These are phyloP conservation scores for Carcharodon carcharias DNA, from an alignment of 2,797 vertebrate genomes.

Conservation along the genomic window DNA sequence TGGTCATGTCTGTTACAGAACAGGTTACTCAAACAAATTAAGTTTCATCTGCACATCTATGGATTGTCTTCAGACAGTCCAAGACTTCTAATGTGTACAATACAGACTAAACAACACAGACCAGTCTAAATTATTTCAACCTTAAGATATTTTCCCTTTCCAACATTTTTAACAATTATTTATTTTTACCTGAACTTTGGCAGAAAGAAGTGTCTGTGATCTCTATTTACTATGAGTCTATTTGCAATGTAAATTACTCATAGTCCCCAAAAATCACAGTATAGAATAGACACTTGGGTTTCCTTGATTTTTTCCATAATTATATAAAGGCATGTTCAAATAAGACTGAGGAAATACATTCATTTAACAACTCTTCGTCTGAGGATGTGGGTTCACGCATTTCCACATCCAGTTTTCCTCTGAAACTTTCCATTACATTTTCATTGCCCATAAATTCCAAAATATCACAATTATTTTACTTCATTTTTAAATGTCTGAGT, in stretches of 20 bases:
- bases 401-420: conserved; percentile 1
- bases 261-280: neutral
- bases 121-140: neutral
- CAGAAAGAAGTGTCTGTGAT: conserved; percentile 16
- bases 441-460: neutral
- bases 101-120: neutral
- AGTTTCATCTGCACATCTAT: neutral
- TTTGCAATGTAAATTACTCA: conserved; percentile 16
- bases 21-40: neutral
- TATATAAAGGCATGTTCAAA: neutral
- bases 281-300: neutral
- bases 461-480: neutral
- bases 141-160: neutral
- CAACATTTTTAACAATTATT: neutral
- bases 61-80: neutral
- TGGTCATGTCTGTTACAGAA: neutral
- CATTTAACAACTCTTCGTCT: neutral
- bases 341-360: neutral
- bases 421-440: neutral
- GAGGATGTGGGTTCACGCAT: neutral
- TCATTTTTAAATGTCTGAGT: neutral
- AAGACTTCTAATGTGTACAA: neutral
- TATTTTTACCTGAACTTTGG: neutral
- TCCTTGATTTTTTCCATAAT: neutral
- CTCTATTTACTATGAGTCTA: conserved; percentile 8